Conservation (phyloP, 2,888 invertebrate genomes). For the Druceiella hillmani region DNA sequence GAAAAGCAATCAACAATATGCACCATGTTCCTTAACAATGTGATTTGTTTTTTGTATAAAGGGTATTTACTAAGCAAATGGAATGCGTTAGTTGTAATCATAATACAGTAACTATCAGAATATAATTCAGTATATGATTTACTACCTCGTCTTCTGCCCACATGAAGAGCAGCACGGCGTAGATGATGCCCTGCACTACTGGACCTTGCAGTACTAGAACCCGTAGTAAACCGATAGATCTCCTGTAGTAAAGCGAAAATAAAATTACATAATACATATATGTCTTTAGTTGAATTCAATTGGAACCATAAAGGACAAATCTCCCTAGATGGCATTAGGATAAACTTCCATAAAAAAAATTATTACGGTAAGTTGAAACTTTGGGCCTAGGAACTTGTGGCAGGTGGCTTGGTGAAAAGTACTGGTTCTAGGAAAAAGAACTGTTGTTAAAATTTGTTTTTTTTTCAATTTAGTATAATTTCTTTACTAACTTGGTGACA, state of each 20-base stretch:
- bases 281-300: slow-evolving; percentile 13
- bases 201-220: slow-evolving; percentile 64
- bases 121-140: no score
- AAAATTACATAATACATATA: slow-evolving; percentile 32
- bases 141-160: slow-evolving; percentile 63
- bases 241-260: slow-evolving; percentile 43
- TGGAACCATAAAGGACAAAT: neutral
- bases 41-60: slow-evolving; percentile 7
- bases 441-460: no score
- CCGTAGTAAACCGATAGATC: slow-evolving; percentile 47
- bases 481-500: slow-evolving; percentile 45
- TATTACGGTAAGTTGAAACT: no score
- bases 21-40: neutral
- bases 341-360: slow-evolving; percentile 11
- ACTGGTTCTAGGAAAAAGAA: no score
- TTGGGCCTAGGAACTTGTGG: no score
- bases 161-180: slow-evolving; percentile 52
- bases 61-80: no score
- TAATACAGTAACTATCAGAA: neutral
- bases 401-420: no score
- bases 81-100: neutral
- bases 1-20: neutral
- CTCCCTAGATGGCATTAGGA: neutral
- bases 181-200: slow-evolving; percentile 59
- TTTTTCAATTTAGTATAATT: slow-evolving; percentile 26